Conservation (phyloP, 2,113 vertebrate genomes). For the Gorsachius goisagi region DNA sequence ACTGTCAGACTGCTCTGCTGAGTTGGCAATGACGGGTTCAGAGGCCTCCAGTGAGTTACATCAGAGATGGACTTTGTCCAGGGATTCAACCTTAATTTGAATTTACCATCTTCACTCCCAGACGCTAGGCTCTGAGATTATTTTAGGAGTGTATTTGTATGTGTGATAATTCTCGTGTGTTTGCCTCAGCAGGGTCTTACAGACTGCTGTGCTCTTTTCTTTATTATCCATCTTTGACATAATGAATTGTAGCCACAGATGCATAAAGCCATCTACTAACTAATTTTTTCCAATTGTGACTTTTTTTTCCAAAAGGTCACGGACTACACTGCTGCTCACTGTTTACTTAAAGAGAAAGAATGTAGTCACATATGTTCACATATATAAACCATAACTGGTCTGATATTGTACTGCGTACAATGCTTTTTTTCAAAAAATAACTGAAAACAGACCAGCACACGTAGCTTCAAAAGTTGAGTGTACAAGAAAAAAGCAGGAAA, state of each 20-base stretch:
- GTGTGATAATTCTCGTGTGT: not conserved
- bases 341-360: conserved; percentile 48
- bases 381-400: conserved; percentile 39
- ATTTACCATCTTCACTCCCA: not conserved
- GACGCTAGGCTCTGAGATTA: not conserved
- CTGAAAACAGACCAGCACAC: conserved; percentile 16
- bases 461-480: conserved; percentile 5
- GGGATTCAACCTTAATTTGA: not conserved
- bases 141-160: not conserved
- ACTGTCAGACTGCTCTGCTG: not conserved
- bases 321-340: conserved; percentile 24
- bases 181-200: conserved; percentile 1
- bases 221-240: conserved; percentile 51
- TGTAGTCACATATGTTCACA: conserved; percentile 40
- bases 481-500: not conserved
- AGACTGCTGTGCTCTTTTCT: conserved; percentile 18
- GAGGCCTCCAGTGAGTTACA: not conserved
- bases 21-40: not conserved
- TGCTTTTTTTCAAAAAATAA: conserved; percentile 11
- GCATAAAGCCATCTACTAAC: conserved; percentile 50
- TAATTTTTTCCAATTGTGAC: conserved; percentile 60
- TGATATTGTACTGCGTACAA: conserved; percentile 16
- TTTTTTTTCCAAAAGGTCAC: conserved; percentile 45
- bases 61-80: not conserved
- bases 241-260: conserved; percentile 38